These are phyloP conservation scores for Ichneumon xanthorius DNA, from an alignment of 2,888 invertebrate species.

Conservation along the genomic window DNA sequence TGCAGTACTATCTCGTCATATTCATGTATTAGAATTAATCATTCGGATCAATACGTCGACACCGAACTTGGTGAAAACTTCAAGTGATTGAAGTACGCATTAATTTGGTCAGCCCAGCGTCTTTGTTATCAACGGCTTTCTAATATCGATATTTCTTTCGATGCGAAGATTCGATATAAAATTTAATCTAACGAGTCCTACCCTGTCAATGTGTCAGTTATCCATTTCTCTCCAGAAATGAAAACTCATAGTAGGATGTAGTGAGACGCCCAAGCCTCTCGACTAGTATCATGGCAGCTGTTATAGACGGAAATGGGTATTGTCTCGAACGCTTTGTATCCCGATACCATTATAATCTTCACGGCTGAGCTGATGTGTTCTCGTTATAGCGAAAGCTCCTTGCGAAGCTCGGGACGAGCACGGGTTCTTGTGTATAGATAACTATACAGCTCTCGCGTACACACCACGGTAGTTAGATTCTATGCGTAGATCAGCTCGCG, in stretches of 20 bases:
- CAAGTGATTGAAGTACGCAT: too few relatives aligned
- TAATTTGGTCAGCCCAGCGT: too few relatives aligned
- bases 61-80: not conserved
- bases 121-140: not conserved
- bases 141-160: not conserved
- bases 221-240: not conserved
- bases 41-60: not conserved
- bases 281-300: not conserved
- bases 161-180: not conserved
- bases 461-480: not conserved
- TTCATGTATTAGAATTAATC: not conserved
- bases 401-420: slow-evolving; percentile 28
- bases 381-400: slow-evolving; percentile 41
- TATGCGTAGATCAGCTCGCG: slow-evolving; percentile 31
- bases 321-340: slow-evolving; percentile 26
- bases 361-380: slow-evolving; percentile 49
- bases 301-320: slow-evolving; percentile 4
- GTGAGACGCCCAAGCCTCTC: not conserved
- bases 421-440: slow-evolving; percentile 15
- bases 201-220: not conserved
- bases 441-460: not conserved
- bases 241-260: not conserved
- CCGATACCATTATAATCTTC: slow-evolving; percentile 14
- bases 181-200: not conserved
- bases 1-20: not conserved